Conservation (phyloP, 2,888 invertebrate genomes). For the Spatulosminthurus flaviceps region DNA sequence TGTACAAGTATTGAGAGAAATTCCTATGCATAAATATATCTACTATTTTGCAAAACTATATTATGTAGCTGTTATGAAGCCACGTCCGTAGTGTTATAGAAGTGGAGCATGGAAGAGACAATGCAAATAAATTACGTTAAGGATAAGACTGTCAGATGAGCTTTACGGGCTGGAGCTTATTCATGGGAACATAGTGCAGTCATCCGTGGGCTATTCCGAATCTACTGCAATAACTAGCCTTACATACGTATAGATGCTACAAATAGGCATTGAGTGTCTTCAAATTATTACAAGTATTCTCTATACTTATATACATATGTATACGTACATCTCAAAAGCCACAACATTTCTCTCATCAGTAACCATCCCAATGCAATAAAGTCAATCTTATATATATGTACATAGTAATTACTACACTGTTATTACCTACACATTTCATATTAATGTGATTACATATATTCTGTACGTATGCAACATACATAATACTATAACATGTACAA, state of each 20-base stretch:
- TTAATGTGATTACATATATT: no score
- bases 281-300: no score
- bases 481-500: no score
- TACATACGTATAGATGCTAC: no score
- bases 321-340: no score
- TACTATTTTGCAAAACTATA: background rate
- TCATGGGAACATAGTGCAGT: conserved; percentile 21
- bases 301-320: no score
- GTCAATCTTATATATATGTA: no score
- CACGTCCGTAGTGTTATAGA: background rate
- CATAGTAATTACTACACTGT: no score
- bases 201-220: conserved; percentile 27
- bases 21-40: background rate
- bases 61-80: background rate
- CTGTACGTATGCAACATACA: no score
- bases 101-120: background rate
- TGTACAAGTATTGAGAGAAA: background rate
- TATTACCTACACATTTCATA: no score
- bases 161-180: conserved; percentile 18
- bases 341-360: no score
- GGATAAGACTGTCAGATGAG: conserved; percentile 40
- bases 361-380: no score
- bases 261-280: background rate
- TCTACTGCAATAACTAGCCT: background rate
- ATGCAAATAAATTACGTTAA: conserved; percentile 34